Conservation (phyloP, 2,888 invertebrate genomes). For the Rhagonycha fulva region DNA sequence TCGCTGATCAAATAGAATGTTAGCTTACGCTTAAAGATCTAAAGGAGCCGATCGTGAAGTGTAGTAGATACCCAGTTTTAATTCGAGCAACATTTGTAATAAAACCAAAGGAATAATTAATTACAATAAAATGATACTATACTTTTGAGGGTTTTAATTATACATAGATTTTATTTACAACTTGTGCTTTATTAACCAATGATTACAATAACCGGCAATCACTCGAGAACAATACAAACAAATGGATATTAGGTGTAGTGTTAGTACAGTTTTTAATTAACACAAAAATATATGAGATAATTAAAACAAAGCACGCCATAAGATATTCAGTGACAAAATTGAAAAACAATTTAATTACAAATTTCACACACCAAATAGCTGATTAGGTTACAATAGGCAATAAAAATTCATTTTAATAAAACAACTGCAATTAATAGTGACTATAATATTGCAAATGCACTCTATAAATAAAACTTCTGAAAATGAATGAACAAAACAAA, state of each 20-base stretch:
- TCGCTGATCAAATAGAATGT: too few relatives aligned
- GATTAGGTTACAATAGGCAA: background rate
- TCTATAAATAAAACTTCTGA: background rate
- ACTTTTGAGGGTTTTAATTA: too few relatives aligned
- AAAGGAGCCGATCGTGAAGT: too few relatives aligned
- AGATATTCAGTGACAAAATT: background rate
- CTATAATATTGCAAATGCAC: background rate
- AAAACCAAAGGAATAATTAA: background rate
- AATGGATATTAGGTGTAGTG: background rate
- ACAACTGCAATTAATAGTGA: background rate
- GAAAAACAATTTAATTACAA: background rate
- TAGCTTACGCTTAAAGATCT: too few relatives aligned
- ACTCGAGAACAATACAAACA: background rate
- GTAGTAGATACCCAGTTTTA: too few relatives aligned
- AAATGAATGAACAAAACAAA: background rate
- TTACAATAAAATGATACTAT: background rate
- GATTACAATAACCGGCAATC: background rate
- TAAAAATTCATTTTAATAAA: background rate
- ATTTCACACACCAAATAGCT: background rate
- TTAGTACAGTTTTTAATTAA: background rate
- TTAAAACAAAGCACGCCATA: background rate
- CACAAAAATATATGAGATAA: background rate
- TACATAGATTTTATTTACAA: too few relatives aligned
- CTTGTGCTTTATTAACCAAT: background rate
- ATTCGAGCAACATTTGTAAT: too few relatives aligned